Percentiles rank a stretch among this genome's conserved stretches.
phyloP scores from a whole-genome alignment of 2,113 vertebrate species.

The Gadus macrocephalus region DNA sequence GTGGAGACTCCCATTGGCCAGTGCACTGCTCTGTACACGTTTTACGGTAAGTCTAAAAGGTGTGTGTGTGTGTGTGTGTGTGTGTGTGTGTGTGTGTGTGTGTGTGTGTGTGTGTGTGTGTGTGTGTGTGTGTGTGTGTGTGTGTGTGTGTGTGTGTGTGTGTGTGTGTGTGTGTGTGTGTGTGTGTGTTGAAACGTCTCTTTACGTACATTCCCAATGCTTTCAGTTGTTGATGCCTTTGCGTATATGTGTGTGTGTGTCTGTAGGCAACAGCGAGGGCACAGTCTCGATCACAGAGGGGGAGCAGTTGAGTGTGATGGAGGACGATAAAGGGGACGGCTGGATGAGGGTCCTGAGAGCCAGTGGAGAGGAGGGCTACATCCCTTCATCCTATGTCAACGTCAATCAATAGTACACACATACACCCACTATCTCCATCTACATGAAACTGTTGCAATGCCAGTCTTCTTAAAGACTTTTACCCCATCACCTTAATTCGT shows the following conservation, averaged over 20 bases:
- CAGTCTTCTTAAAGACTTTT: too few relatives aligned
- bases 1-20: conserved; percentile 72
- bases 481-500: too few relatives aligned
- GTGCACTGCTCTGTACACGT: conserved; percentile 80
- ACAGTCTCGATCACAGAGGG: conserved; percentile 78
- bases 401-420: conserved; percentile 19
- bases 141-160: neutral
- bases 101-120: too few relatives aligned
- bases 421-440: neutral
- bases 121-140: too few relatives aligned
- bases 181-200: neutral
- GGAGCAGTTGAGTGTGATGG: conserved; percentile 78
- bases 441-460: too few relatives aligned
- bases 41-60: conserved; percentile 67
- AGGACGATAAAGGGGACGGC: conserved; percentile 82
- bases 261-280: conserved; percentile 69
- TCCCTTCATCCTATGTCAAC: conserved; percentile 82
- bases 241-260: conserved; percentile 12
- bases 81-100: conserved; percentile 9
- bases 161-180: too few relatives aligned
- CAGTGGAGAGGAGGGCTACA: conserved; percentile 78
- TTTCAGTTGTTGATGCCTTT: neutral
- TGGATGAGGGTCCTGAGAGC: conserved; percentile 79
- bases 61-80: neutral
- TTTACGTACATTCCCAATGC: neutral